Evolutionary conservation across 2,888 invertebrate genomes (phyloP), one percentile per base, ranked within the genome.

Genomic region (Noctua pronuba): DNA sequence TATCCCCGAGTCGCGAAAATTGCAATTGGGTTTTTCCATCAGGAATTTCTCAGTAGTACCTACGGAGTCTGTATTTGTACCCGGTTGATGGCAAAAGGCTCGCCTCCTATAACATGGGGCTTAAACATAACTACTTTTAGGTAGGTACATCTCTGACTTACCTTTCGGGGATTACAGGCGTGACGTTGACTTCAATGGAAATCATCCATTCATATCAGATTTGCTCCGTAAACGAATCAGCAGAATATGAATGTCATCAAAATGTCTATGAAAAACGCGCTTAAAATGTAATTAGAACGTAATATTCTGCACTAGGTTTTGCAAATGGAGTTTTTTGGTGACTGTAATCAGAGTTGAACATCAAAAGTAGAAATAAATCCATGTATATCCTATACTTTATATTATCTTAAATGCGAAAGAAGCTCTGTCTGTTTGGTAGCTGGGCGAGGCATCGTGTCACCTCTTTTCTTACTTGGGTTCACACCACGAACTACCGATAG

Each of bases 211-310:
- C 16, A 44, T 52, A 64, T 35, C 52, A 21, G 21, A 21, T 31
- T 31, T 13, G 13, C 18, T 31, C 18, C 16, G 0, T 55, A 80
- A 58, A 2, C 31, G n/a, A 76, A 62, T 46, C 55, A 70, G 58
- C 18, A 73, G 64, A 28, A 62, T 52, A 60, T n/a, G 10, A 65
- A 79, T 84, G 35, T 64, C 79, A 82, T 79, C 66, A 67, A 71
- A 71, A 55, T 41, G 7, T 21, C 18, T 2, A 41, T 31, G 60
- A 82, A 82, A 83, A 83, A 78, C 73, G 55, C 55, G 18, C 52
- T 82, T 82, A 83, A 83, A 84, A 74, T 67, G 70, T 49, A 64
- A 84, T 82, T 73, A 83, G 28, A 28, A n/a, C 3, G n/a, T 72
- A 83, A 77, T 82, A 70, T 24, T 60, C 38, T 66, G 16, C 38